Conservation (phyloP, 92 coral and sea anemone species). For the Anthopleura xanthogrammica region DNA sequence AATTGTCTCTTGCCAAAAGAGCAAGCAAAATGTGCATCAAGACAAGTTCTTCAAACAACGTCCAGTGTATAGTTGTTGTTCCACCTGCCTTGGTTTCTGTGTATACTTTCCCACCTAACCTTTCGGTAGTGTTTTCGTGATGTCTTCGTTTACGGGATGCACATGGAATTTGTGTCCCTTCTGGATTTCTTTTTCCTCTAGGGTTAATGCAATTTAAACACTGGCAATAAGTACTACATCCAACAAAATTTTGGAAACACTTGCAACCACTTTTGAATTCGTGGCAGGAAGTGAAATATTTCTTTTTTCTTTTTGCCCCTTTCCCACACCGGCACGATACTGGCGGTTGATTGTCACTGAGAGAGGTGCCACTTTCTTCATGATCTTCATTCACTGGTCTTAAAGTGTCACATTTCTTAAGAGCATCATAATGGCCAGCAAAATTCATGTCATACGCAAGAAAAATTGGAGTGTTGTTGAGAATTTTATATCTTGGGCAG, state of each 20-base stretch:
- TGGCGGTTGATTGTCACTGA: too few species aligned
- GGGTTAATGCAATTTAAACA: constrained; percentile 51
- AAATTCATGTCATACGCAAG: constrained; percentile 54
- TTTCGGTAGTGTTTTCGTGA: constrained; percentile 44
- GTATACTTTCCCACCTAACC: constrained; percentile 37
- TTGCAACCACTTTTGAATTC: constrained; percentile 52
- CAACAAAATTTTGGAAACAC: constrained; percentile 31
- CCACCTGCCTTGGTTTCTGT: constrained; percentile 53
- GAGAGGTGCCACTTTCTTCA: too few species aligned
- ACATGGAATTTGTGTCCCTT: constrained; percentile 24
- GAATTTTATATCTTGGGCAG: constrained; percentile 38
- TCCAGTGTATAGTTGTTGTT: constrained; percentile 63
- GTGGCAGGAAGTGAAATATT: constrained; percentile 42
- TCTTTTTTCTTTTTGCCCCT: constrained; percentile 54
- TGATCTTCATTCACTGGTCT: too few species aligned
- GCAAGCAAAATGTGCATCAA: constrained; percentile 38
- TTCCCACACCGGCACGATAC: constrained; percentile 54
- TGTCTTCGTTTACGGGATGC: constrained; percentile 52
- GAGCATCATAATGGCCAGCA: constrained; percentile 69
- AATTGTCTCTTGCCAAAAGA: constrained; percentile 38
- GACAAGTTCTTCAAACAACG: constrained; percentile 63
- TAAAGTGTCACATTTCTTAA: too few species aligned
- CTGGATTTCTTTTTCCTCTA: too few species aligned
- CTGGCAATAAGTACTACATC: constrained; percentile 39
- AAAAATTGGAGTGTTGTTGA: constrained; percentile 43